These are phyloP conservation scores for Ernsta delagoae DNA, from an alignment of 2,888 invertebrate species.

Conservation along the genomic window DNA sequence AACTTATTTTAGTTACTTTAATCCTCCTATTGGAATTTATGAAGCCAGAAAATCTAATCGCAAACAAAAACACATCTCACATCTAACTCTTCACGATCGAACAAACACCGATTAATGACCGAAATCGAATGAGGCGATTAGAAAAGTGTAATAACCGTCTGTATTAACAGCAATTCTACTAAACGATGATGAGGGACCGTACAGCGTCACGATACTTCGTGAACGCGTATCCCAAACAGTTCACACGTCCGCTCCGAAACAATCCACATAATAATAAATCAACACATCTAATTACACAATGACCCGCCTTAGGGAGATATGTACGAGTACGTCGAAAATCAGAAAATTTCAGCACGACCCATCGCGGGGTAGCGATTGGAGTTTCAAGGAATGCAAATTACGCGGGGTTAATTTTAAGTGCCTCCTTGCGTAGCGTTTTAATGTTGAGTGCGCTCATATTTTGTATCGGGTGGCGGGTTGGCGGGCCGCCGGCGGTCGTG, in stretches of 20 bases:
- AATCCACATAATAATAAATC: conserved; percentile 40
- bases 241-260: conserved; percentile 39
- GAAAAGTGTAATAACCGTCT: neutral
- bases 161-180: conserved; percentile 40
- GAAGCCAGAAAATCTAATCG: no score
- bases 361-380: conserved; percentile 6
- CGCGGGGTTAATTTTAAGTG: conserved; percentile 15
- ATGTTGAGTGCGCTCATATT: conserved; percentile 26
- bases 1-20: no score
- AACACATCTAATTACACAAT: conserved; percentile 38
- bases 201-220: conserved; percentile 30
- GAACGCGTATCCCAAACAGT: conserved; percentile 25
- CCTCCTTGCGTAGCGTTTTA: conserved; percentile 10
- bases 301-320: conserved; percentile 18
- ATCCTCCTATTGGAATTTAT: no score
- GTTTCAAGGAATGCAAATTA: conserved; percentile 35
- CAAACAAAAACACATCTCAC: no score
- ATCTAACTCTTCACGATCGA: neutral
- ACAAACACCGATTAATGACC: neutral
- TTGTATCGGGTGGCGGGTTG: conserved; percentile 18
- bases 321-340: neutral
- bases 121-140: conserved; percentile 8
- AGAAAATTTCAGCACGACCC: conserved; percentile 28
- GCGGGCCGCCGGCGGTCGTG: conserved; percentile 49
- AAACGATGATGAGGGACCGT: conserved; percentile 43